Percentiles rank a stretch among this genome's conserved stretches.
Conservation (phyloP, 2,888 invertebrate genomes). For the Hypena proboscidalis region DNA sequence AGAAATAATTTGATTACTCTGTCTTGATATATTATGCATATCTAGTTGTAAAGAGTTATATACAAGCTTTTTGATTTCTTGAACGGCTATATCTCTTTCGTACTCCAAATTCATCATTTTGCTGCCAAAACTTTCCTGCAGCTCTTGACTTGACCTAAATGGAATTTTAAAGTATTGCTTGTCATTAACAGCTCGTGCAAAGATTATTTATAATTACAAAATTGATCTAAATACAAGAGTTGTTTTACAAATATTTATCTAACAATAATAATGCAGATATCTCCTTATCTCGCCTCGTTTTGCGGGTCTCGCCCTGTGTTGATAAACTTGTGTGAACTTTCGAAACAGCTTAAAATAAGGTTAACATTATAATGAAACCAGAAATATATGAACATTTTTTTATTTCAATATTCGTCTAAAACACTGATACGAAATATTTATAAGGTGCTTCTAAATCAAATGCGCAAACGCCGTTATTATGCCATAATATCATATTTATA, state of each 20-base stretch:
- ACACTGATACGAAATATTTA: conserved; percentile 16
- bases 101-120: too few species aligned
- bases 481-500: too few species aligned
- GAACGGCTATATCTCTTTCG: too few species aligned
- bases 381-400: conserved; percentile 44
- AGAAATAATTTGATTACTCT: too few species aligned
- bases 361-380: conserved; percentile 37
- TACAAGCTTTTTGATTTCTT: too few species aligned
- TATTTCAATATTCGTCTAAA: conserved; percentile 48
- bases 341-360: conserved; percentile 20
- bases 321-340: conserved; percentile 40
- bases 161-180: too few species aligned
- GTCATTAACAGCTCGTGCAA: neutral
- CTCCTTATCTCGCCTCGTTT: conserved; percentile 34
- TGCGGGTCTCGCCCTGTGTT: conserved; percentile 37
- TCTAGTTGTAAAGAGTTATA: too few species aligned
- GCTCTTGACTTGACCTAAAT: too few species aligned
- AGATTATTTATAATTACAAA: neutral
- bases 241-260: conserved; percentile 15
- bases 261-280: conserved; percentile 7
- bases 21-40: too few species aligned
- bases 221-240: conserved; percentile 1
- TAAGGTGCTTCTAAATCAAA: neutral
- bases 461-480: neutral
- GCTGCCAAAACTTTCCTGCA: too few species aligned